Conservation (phyloP, 2,888 invertebrate species). For the Dynastes maya region DNA sequence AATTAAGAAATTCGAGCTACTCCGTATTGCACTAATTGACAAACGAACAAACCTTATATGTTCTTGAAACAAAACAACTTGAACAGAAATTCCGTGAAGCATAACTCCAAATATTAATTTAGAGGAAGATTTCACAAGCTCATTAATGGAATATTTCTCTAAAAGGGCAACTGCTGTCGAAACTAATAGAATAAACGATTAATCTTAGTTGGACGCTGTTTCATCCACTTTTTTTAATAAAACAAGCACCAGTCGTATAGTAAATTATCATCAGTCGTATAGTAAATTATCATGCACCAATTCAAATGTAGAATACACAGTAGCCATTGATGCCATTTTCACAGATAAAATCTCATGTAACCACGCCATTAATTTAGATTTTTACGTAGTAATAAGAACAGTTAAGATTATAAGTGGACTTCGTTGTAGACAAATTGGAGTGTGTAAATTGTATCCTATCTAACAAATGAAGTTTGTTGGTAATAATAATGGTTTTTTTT, state of each 20-base stretch:
- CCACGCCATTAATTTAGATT: not conserved
- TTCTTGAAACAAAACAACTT: no score
- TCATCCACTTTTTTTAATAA: no score
- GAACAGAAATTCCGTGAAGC: no score
- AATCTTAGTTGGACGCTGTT: no score
- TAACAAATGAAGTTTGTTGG: not conserved
- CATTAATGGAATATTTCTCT: no score
- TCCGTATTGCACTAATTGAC: no score
- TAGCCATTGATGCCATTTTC: not conserved
- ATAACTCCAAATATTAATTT: no score
- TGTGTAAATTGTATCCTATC: slow-evolving; percentile 1
- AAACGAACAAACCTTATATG: no score
- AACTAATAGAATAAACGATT: no score
- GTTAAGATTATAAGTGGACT: not conserved
- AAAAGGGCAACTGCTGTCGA: no score
- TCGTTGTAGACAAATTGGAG: slow-evolving; percentile 15
- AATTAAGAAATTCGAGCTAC: no score
- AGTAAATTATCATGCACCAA: not conserved
- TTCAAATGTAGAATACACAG: not conserved
- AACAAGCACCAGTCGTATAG: not conserved
- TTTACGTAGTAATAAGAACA: not conserved
- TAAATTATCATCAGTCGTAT: not conserved
- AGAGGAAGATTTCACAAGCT: no score
- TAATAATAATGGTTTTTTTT: not conserved
- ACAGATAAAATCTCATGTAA: not conserved